Evolutionary conservation across 2,113 vertebrate genomes (phyloP).

Genomic region (Raja brachyura): DNA sequence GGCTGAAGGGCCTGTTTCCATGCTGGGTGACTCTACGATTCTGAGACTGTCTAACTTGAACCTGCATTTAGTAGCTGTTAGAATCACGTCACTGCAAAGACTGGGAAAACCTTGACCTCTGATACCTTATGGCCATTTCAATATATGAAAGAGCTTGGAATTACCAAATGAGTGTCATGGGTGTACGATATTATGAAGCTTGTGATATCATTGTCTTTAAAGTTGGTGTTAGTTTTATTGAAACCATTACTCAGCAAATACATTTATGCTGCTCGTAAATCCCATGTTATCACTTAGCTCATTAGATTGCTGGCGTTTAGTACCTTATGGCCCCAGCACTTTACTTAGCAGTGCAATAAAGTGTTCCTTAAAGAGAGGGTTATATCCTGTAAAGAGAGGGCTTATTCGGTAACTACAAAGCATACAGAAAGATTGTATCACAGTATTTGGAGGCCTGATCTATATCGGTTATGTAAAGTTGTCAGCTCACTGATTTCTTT

Average conservation of each 20-base stretch:
- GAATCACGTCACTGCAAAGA: neutral
- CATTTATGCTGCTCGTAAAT: constrained; percentile 25
- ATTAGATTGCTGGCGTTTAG: constrained; percentile 14
- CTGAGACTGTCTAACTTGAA: neutral
- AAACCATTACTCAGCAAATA: neutral
- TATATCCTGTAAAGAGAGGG: neutral
- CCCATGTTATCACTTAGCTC: neutral
- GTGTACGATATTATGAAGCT: neutral
- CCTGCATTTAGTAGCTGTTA: neutral
- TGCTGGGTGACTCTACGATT: too few species aligned
- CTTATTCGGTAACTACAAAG: neutral
- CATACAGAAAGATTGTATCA: neutral
- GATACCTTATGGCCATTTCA: neutral
- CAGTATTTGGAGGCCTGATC: neutral
- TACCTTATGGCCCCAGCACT: neutral
- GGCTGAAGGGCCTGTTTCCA: too few species aligned
- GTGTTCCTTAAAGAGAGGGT: neutral
- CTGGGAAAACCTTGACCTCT: neutral
- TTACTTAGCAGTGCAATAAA: neutral
- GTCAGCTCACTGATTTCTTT: too few species aligned
- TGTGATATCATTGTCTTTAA: neutral
- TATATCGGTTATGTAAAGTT: neutral
- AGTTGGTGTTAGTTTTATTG: constrained; percentile 25
- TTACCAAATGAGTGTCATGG: constrained; percentile 11
- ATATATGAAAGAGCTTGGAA: neutral